Base-by-base conservation (phyloP, 2,888 invertebrate genomes). In the Macrostomum cliftonense region DNA sequence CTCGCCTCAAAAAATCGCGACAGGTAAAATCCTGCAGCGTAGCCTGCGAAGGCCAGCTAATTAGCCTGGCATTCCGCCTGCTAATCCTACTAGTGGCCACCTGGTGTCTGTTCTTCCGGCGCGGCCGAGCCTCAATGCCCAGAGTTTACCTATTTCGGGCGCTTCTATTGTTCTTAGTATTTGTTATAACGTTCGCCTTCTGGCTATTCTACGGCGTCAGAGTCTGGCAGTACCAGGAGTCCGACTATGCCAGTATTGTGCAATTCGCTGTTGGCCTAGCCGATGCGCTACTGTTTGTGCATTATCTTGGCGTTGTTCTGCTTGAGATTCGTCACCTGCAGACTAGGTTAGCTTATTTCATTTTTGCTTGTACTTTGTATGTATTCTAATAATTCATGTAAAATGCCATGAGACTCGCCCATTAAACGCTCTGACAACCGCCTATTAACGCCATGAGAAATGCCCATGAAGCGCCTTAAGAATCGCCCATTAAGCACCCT, bases 131-230 rank as follows among this genome's bases (percentile, higher is more conserved):
- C 17, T 83, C 84, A 14, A 77, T 91, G 74, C 93, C 93, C 1
- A 76, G 93, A 53, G 82, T 93, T 67, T 87, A 82, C 70, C 76
- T 91, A 44, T 87, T 87, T 64, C 77, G 89, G 59, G 83, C 87
- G 0, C 79, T 85, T 58, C 81, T 88, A n/a, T 73, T 91, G 52
- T 78, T 85, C 5, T 77, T 93, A 49, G 79, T 89, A 37, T 79
- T 88, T 39, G 79, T 97, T 13, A 83, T 91, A 68, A 83, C 84
- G 54, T 88, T 93, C 71, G 83, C 93, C 4, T 95, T 88, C 73
- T 97, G 97, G 95, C 75, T 97, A 16, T 97, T 97, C 72, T 97
- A 93, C 68, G 80, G 86, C 60, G 91, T 93, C 46, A 85, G 93
- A 71, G 72, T 76, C 42, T 61, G 73, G 28, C 28, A 28, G 28